These are phyloP conservation scores for Peromyscus californicus DNA, from an alignment of 2,113 vertebrate species.

Conservation along the genomic window DNA sequence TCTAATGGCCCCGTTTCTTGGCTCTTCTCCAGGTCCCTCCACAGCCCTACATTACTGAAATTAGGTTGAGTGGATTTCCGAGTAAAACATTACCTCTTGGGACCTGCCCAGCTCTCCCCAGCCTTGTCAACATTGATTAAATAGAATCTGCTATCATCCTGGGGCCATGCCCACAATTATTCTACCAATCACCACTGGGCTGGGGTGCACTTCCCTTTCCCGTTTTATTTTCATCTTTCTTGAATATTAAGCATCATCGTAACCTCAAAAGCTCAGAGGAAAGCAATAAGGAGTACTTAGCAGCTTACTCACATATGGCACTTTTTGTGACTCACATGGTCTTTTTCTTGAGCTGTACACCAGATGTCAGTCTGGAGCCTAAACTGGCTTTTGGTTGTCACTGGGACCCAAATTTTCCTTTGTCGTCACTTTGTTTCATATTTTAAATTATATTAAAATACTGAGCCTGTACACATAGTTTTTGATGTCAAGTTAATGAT, in stretches of 20 bases:
- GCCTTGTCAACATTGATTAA: constrained; percentile 91
- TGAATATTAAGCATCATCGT: constrained; percentile 84
- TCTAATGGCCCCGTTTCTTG: constrained; percentile 87
- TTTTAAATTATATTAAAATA: constrained; percentile 54
- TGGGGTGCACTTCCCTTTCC: constrained; percentile 82
- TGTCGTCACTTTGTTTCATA: background rate
- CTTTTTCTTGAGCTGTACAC: constrained; percentile 7
- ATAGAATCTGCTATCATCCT: constrained; percentile 87
- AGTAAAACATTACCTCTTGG: constrained; percentile 90
- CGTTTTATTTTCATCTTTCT: constrained; percentile 81
- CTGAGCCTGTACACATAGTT: background rate
- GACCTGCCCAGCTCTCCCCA: constrained; percentile 88
- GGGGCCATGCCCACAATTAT: constrained; percentile 86
- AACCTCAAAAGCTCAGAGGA: constrained; percentile 72
- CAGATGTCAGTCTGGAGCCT: constrained; percentile 31
- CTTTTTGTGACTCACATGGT: background rate
- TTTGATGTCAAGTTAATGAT: background rate
- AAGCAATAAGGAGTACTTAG: constrained; percentile 55
- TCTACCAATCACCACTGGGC: constrained; percentile 83
- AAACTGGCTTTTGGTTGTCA: background rate
- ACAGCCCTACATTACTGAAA: constrained; percentile 90
- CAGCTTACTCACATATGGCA: background rate
- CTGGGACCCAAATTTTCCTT: background rate
- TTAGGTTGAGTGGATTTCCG: constrained; percentile 91
- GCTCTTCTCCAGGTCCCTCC: constrained; percentile 86